phyloP scores from a whole-genome alignment of 2,113 vertebrate species.

The Pogonocichla stellata region DNA sequence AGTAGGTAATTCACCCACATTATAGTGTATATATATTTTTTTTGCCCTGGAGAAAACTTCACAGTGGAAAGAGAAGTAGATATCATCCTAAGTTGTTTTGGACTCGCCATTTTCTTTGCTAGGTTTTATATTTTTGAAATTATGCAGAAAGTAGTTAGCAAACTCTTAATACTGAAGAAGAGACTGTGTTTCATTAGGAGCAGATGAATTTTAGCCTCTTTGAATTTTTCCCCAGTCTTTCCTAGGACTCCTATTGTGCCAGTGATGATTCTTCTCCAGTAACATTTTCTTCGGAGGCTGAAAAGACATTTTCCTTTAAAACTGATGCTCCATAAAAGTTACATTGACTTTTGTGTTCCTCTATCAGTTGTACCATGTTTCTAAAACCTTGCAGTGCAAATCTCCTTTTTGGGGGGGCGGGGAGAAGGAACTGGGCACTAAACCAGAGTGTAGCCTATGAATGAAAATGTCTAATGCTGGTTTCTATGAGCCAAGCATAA shows the following conservation, averaged over 20 bases:
- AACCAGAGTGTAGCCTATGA: background rate
- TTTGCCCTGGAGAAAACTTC: background rate
- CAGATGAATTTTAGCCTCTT: background rate
- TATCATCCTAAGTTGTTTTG: background rate
- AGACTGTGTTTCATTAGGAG: background rate
- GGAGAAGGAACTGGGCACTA: background rate
- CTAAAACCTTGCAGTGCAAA: background rate
- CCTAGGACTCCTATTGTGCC: background rate
- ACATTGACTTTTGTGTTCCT: background rate
- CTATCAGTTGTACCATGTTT: background rate
- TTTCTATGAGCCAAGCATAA: background rate
- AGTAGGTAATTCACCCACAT: background rate
- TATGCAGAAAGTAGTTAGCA: background rate
- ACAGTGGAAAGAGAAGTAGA: background rate
- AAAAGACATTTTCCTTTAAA: background rate
- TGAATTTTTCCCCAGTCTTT: background rate
- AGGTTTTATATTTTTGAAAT: background rate
- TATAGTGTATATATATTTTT: background rate
- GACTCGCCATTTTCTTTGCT: background rate
- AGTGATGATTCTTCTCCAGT: background rate
- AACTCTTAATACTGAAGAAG: background rate
- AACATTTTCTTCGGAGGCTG: background rate
- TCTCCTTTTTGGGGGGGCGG: fast-evolving
- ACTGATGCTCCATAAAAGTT: background rate
- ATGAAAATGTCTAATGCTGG: background rate